Evolutionary conservation across 2,113 vertebrate genomes (phyloP), one percentile per base, ranked within the genome.

Genomic region (Dicentrarchus labrax): DNA sequence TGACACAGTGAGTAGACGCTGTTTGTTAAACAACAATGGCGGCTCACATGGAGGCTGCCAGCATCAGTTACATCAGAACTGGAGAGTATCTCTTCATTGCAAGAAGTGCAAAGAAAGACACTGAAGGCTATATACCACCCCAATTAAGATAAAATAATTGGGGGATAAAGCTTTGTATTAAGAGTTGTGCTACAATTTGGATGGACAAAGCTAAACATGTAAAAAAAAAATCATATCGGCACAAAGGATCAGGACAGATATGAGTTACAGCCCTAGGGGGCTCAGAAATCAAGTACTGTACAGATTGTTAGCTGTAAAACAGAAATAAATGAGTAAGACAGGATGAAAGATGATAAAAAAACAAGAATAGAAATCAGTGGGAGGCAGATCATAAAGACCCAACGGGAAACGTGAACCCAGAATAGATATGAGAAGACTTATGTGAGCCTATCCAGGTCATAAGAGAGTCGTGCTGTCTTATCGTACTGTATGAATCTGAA

Each of bases 331-430:
- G 53, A 17, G 43, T 17, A 15, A 17, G 15, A 9, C 1, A 59
- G 38, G 57, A 47, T 43, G 62, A 78, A 57, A 72, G 72, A 74
- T 3, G 19, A 66, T 51, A 67, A 30, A 30, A 30, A 30, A 56
- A 50, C 73, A 54, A 56, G 38, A 76, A 79, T 17, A 75, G 68
- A 64, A 43, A 57, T n/a, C 36, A 66, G 74, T n/a, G 8, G 60
- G 76, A 61, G 72, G 71, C 19, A 21, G 50, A 84, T 79, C 56
- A 36, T 41, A 59, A 11, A 8, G 45, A 57, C 11, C 15, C 38
- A 8, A 73, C 8, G 6, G 60, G 10, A 72, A 77, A 77, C 12
- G 10, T 60, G 43, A 56, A 30, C 50, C 22, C 16, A 15, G 66
- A 87, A 79, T 38, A 66, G 8, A 81, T 1, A 65, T 10, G 45